Conservation (phyloP, 2,888 invertebrate genomes). For the Melinaea menophilus region DNA sequence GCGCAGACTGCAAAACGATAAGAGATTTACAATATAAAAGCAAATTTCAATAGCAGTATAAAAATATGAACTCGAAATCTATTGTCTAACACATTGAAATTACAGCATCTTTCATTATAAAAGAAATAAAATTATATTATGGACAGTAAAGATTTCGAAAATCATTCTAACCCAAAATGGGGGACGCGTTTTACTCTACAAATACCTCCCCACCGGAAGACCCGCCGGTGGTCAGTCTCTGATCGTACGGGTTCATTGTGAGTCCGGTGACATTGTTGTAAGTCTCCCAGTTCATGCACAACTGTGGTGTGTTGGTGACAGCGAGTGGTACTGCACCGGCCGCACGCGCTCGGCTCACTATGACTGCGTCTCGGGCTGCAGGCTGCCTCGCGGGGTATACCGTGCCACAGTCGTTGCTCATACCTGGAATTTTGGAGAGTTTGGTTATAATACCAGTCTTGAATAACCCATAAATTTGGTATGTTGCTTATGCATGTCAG, state of each 20-base stretch:
- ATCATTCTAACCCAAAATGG: too few relatives aligned
- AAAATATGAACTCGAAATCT: too few relatives aligned
- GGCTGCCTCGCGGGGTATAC: constrained; percentile 76
- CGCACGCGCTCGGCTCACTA: constrained; percentile 81
- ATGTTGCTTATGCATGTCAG: not conserved
- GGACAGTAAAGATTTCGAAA: too few relatives aligned
- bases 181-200: constrained; percentile 21
- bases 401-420: constrained; percentile 87
- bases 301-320: constrained; percentile 93
- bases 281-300: constrained; percentile 95
- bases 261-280: constrained; percentile 91
- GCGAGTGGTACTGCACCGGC: constrained; percentile 92
- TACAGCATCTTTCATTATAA: too few relatives aligned
- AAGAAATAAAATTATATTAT: too few relatives aligned
- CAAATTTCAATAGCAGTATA: constrained; percentile 40
- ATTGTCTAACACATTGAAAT: too few relatives aligned
- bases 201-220: constrained; percentile 92
- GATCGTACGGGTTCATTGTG: constrained; percentile 93
- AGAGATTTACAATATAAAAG: constrained; percentile 28
- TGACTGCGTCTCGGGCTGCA: constrained; percentile 85
- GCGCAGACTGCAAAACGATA: constrained; percentile 76
- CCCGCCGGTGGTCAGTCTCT: constrained; percentile 88
- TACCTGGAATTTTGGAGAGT: constrained; percentile 59
- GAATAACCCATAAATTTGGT: too few relatives aligned
- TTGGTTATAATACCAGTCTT: too few relatives aligned